These are phyloP conservation scores for Drosophila mauritiana DNA, from an alignment of 1,140 invertebrate species.

Conservation along the genomic window DNA sequence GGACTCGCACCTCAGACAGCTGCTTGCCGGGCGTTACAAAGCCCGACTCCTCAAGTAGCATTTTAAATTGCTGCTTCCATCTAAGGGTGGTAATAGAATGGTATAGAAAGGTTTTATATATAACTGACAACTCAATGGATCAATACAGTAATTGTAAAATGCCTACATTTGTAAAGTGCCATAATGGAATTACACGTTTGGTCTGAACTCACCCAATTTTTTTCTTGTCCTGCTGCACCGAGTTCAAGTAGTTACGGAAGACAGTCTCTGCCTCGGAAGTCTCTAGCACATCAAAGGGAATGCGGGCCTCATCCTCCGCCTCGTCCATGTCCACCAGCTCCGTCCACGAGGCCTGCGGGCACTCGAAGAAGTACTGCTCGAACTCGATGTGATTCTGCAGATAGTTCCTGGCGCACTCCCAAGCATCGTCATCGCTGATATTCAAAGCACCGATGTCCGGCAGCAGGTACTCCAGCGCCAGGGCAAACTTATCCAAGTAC, in stretches of 20 bases:
- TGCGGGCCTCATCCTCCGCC: slow-evolving; percentile 89
- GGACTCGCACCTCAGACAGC: slow-evolving; percentile 95
- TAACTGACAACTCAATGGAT: neutral
- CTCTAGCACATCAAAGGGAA: slow-evolving; percentile 96
- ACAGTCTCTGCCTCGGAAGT: slow-evolving; percentile 95
- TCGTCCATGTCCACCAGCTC: slow-evolving; percentile 87
- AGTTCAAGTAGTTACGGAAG: slow-evolving; percentile 95
- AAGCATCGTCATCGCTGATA: slow-evolving; percentile 89
- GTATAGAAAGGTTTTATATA: neutral
- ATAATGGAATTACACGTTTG: neutral
- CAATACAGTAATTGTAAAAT: neutral
- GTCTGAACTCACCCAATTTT: slow-evolving; percentile 91
- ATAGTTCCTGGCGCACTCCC: slow-evolving; percentile 93
- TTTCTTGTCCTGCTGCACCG: slow-evolving; percentile 95
- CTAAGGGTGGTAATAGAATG: slow-evolving; percentile 81
- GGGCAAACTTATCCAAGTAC: slow-evolving; percentile 92
- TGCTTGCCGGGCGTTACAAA: slow-evolving; percentile 97
- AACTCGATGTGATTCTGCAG: slow-evolving; percentile 95
- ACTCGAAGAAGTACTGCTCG: slow-evolving; percentile 95
- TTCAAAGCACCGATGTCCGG: slow-evolving; percentile 91
- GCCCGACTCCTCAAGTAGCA: slow-evolving; percentile 96
- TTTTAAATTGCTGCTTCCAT: slow-evolving; percentile 97
- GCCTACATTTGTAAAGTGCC: too few relatives aligned
- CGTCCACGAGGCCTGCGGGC: slow-evolving; percentile 92
- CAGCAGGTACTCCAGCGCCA: slow-evolving; percentile 92